Evolutionary conservation across 2,113 vertebrate genomes (phyloP).

Genomic region (Patagioenas fasciata): DNA sequence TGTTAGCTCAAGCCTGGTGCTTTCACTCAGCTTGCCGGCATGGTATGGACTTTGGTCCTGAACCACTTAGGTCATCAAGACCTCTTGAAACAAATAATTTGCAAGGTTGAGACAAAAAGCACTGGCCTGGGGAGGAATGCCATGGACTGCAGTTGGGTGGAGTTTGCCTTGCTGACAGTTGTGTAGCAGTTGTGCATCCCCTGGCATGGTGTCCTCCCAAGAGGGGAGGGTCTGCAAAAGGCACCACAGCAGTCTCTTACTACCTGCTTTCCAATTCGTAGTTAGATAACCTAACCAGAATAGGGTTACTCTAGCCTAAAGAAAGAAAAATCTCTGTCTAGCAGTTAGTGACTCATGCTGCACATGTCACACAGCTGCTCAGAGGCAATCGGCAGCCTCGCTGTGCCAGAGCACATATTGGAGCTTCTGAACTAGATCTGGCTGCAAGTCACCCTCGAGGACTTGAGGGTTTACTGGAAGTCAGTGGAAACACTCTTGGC

Average conservation of each 20-base stretch:
- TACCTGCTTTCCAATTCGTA: background rate
- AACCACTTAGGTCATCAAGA: background rate
- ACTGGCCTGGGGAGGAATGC: accelerated
- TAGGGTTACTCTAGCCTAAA: background rate
- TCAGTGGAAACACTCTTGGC: background rate
- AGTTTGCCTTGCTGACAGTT: accelerated
- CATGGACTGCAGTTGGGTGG: accelerated
- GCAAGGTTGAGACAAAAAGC: background rate
- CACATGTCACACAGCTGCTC: accelerated
- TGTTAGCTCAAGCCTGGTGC: background rate
- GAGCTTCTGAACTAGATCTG: accelerated
- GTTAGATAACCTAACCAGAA: background rate
- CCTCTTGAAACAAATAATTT: background rate
- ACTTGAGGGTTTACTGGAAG: background rate
- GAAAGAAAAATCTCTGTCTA: background rate
- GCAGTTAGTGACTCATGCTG: background rate
- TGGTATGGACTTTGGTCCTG: background rate
- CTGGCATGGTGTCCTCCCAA: accelerated
- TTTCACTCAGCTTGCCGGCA: background rate
- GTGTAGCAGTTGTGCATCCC: accelerated
- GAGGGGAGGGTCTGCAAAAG: background rate
- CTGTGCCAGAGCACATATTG: background rate
- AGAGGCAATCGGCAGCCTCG: accelerated
- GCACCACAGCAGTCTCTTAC: background rate
- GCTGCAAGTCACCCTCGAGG: background rate